Evolutionary conservation across 2,797 vertebrate genomes (phyloP).

Genomic region (Sitta carolinensis): DNA sequence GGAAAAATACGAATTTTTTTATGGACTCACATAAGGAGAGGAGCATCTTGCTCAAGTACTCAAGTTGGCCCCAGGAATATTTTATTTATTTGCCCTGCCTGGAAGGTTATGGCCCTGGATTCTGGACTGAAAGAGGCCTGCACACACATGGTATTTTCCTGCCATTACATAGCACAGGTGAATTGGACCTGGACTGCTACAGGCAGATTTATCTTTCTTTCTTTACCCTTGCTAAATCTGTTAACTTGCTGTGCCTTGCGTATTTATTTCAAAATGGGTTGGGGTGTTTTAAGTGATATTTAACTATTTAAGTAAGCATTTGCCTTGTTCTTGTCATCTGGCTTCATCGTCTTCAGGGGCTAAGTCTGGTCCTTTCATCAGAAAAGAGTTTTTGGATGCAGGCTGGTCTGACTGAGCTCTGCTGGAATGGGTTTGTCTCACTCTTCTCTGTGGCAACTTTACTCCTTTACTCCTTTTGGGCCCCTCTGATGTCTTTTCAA

Average conservation of each 20-base stretch:
- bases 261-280: not conserved
- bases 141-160: not conserved
- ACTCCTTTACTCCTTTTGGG: not conserved
- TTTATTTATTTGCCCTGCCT: not conserved
- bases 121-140: not conserved
- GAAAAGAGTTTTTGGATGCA: not conserved
- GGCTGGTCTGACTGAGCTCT: not conserved
- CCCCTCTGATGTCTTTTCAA: not conserved
- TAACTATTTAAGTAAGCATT: not conserved
- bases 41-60: not conserved
- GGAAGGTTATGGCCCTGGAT: not conserved
- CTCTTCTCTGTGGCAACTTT: not conserved
- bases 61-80: not conserved
- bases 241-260: not conserved
- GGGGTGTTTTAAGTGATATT: not conserved
- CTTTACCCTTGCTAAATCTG: not conserved
- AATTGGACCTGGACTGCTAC: not conserved
- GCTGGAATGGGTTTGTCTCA: not conserved
- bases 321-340: not conserved
- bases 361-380: not conserved
- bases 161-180: not conserved
- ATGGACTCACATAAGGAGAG: not conserved
- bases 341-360: not conserved
- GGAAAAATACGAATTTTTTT: not conserved
- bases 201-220: not conserved